A percentile compares a stretch with the other conserved stretches of the same genome.
Conservation (phyloP, 2,797 vertebrate genomes). For the Syngnathus rostellatus region DNA sequence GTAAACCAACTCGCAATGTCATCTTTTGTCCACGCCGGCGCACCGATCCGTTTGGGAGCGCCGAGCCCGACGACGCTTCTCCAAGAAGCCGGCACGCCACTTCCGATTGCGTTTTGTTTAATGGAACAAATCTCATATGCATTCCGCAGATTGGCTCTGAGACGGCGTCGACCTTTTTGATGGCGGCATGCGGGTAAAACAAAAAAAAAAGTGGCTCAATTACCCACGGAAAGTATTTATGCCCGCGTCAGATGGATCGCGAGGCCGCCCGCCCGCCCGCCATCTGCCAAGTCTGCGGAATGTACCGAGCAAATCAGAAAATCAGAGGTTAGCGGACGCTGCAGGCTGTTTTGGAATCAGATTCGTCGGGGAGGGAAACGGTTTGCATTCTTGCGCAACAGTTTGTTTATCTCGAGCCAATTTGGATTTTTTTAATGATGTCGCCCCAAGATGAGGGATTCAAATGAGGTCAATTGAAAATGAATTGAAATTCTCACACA, state of each 20-base stretch:
- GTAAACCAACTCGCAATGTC: constrained; percentile 73
- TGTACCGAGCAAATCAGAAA: constrained; percentile 6
- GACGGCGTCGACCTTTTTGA: constrained; percentile 71
- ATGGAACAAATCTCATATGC: constrained; percentile 46
- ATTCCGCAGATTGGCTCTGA: constrained; percentile 42
- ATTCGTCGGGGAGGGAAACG: constrained; percentile 45
- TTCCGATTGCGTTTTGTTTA: neutral
- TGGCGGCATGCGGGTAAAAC: constrained; percentile 59
- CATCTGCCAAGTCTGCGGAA: constrained; percentile 6
- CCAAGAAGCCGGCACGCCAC: neutral
- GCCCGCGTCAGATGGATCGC: constrained; percentile 61
- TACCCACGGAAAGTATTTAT: constrained; percentile 65
- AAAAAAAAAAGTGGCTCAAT: constrained; percentile 47
- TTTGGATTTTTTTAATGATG: neutral
- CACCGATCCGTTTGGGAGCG: neutral
- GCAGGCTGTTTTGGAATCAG: constrained; percentile 43
- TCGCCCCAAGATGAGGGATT: neutral
- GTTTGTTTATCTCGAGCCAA: constrained; percentile 3
- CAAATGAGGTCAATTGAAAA: neutral
- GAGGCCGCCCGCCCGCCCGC: neutral
- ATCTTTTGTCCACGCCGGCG: constrained; percentile 69
- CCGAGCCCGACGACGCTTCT: neutral
- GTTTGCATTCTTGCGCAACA: constrained; percentile 38
- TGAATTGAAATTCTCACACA: neutral
- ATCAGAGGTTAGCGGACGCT: constrained; percentile 5